Conservation (phyloP, 2,888 invertebrate species). For the Himalopsyche tibetana region DNA sequence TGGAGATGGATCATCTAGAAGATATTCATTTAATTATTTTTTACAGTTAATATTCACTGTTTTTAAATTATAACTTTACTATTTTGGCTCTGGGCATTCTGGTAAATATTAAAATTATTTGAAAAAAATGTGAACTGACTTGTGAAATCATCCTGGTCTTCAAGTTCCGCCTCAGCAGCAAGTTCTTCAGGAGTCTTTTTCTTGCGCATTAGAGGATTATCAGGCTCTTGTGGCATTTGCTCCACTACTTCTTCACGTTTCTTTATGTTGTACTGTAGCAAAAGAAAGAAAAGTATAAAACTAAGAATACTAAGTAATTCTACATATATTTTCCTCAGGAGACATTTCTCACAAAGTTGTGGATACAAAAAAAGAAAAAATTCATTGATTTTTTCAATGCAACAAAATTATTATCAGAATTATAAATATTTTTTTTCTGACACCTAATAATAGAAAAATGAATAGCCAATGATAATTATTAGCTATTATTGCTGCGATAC, state of each 20-base stretch:
- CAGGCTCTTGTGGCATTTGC: constrained; percentile 89
- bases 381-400: no score
- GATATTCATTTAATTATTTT: not conserved
- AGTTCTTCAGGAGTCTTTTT: constrained; percentile 99
- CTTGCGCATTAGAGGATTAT: constrained; percentile 97
- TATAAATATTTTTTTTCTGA: no score
- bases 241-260: constrained; percentile 97
- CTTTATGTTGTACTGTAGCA: constrained; percentile 96
- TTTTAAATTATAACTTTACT: not conserved
- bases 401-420: no score
- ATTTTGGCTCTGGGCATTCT: no score
- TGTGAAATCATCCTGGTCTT: constrained; percentile 97
- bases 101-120: not conserved
- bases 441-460: no score
- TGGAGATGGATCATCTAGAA: no score
- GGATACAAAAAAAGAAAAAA: not conserved
- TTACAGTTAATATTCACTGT: not conserved
- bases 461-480: no score
- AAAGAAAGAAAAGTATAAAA: not conserved
- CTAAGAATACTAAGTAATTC: not conserved
- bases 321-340: not conserved
- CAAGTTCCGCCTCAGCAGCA: constrained; percentile 96
- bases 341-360: not conserved
- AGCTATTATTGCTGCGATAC: no score
- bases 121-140: constrained; percentile 80